A percentile compares a stretch with the other conserved stretches of the same genome.
phyloP scores from a whole-genome alignment of 2,888 invertebrate species.

The Brenthis ino region DNA sequence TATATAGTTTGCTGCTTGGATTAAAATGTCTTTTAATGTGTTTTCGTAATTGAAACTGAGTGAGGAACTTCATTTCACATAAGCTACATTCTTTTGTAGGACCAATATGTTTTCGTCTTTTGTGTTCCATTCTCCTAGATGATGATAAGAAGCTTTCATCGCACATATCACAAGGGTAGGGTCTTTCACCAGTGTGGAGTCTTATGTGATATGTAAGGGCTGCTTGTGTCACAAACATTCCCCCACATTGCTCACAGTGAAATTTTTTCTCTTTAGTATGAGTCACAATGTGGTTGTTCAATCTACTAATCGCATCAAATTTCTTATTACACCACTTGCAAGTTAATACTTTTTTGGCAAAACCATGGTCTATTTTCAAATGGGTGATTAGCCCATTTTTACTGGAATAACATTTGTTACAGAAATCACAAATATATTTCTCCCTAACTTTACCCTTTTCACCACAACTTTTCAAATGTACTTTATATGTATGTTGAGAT shows the following conservation, averaged over 20 bases:
- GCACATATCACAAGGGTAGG: constrained; percentile 67
- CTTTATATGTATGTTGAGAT: constrained; percentile 56
- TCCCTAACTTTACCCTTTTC: constrained; percentile 45
- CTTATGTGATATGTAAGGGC: constrained; percentile 65
- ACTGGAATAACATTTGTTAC: constrained; percentile 59
- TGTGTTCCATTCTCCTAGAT: constrained; percentile 67
- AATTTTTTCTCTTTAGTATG: constrained; percentile 69
- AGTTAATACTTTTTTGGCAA: constrained; percentile 53
- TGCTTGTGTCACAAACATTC: constrained; percentile 64
- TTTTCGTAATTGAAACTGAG: constrained; percentile 53
- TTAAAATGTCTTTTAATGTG: constrained; percentile 65
- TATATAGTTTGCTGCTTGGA: constrained; percentile 65
- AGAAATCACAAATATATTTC: constrained; percentile 66
- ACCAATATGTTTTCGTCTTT: constrained; percentile 61
- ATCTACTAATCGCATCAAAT: constrained; percentile 62
- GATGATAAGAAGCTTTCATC: constrained; percentile 66
- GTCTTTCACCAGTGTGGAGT: constrained; percentile 70
- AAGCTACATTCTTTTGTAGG: constrained; percentile 61
- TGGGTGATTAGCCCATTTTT: constrained; percentile 63
- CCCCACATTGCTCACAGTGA: constrained; percentile 62
- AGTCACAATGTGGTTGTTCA: constrained; percentile 65
- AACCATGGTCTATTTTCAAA: constrained; percentile 62
- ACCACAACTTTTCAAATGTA: constrained; percentile 61
- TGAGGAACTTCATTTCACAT: constrained; percentile 63
- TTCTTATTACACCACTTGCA: constrained; percentile 70